Evolutionary conservation across 2,797 vertebrate genomes (phyloP).

Genomic region (Gila robusta): DNA sequence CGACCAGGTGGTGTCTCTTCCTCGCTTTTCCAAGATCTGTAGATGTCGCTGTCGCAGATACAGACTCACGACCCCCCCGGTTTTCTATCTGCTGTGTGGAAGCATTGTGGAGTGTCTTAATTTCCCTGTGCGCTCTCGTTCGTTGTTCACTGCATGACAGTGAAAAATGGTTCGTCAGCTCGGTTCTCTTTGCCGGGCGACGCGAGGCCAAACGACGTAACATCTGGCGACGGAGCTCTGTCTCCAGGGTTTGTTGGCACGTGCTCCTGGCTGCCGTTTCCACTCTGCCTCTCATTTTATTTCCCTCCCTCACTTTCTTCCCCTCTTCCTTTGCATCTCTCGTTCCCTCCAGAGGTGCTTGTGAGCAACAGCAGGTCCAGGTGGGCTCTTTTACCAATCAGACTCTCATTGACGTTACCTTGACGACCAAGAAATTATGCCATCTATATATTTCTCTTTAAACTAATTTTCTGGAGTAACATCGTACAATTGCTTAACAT

Average conservation of each 20-base stretch:
- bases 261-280: conserved; percentile 61
- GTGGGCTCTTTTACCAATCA: conserved; percentile 48
- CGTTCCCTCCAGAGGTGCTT: conserved; percentile 54
- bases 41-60: conserved; percentile 48
- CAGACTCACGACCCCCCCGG: conserved; percentile 28
- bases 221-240: conserved; percentile 66
- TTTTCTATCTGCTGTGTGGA: conserved; percentile 53
- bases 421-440: conserved; percentile 33
- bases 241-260: conserved; percentile 67
- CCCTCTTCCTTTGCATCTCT: conserved; percentile 36
- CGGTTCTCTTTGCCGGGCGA: conserved; percentile 63
- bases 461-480: not conserved
- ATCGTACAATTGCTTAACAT: not conserved
- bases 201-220: conserved; percentile 66
- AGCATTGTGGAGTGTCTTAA: conserved; percentile 60
- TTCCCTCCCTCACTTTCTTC: conserved; percentile 43
- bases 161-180: conserved; percentile 72
- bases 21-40: conserved; percentile 55
- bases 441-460: conserved; percentile 2
- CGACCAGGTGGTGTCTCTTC: conserved; percentile 62
- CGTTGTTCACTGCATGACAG: conserved; percentile 67
- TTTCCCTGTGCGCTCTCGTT: conserved; percentile 64
- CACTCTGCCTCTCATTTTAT: conserved; percentile 57
- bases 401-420: conserved; percentile 37
- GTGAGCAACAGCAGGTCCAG: conserved; percentile 54